These are phyloP conservation scores for Phylloscopus trochilus DNA, from an alignment of 2,113 vertebrate species.

Conservation along the genomic window DNA sequence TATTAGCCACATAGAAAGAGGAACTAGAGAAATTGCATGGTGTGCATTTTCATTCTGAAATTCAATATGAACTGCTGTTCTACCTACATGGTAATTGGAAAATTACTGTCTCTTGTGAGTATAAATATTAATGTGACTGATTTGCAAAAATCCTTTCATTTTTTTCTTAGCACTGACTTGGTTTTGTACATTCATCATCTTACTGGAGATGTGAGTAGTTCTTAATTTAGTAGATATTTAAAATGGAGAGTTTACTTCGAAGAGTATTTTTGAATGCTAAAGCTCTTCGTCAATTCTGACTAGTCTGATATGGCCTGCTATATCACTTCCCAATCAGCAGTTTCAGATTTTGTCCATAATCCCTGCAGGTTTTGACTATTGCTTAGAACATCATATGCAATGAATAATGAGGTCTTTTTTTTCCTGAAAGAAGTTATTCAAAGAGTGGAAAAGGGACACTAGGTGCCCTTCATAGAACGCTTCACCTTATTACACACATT, in stretches of 20 bases:
- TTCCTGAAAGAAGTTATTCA: background rate
- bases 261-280: background rate
- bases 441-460: background rate
- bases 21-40: background rate
- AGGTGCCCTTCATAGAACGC: background rate
- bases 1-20: background rate
- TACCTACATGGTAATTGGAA: background rate
- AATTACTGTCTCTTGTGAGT: background rate
- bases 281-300: background rate
- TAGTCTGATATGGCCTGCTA: background rate
- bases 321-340: background rate
- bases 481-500: background rate
- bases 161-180: background rate
- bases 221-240: background rate
- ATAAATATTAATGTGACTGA: conserved; percentile 28
- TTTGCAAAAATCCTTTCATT: background rate
- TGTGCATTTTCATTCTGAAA: conserved; percentile 23
- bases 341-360: background rate
- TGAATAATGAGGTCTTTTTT: background rate
- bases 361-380: background rate
- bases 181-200: background rate
- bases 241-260: background rate
- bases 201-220: background rate
- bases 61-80: background rate
- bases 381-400: background rate